Conservation (phyloP, 2,113 vertebrate genomes). For the Amazona guildingii region DNA sequence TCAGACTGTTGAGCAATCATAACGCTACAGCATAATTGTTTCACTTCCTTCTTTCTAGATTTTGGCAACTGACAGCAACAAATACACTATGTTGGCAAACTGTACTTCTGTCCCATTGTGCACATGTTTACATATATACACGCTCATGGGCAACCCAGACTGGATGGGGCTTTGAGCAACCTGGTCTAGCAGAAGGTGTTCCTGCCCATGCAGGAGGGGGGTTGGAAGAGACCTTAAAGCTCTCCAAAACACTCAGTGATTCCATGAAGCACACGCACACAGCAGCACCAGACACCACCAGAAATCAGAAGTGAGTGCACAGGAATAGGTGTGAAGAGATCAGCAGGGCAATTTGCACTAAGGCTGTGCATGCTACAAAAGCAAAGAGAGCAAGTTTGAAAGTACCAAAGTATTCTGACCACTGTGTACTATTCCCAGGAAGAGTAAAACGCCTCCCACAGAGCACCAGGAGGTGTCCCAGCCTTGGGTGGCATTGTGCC, state of each 20-base stretch:
- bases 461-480: background rate
- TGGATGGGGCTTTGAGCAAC: background rate
- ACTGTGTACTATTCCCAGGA: background rate
- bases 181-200: background rate
- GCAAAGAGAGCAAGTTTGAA: background rate
- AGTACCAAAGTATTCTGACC: background rate
- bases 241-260: background rate
- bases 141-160: background rate
- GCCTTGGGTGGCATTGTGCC: too few species aligned
- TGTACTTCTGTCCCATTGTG: accelerated
- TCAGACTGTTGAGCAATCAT: background rate
- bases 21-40: background rate
- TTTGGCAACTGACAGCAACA: background rate
- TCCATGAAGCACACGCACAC: background rate
- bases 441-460: background rate
- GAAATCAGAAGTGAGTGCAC: background rate
- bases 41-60: background rate
- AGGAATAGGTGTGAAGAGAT: background rate
- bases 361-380: background rate
- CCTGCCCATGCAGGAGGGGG: background rate
- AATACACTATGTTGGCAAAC: background rate
- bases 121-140: accelerated
- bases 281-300: background rate
- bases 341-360: background rate
- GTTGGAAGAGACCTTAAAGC: background rate